Evolutionary conservation across 2,113 vertebrate species (phyloP).

Genomic region (Columba janthina): DNA sequence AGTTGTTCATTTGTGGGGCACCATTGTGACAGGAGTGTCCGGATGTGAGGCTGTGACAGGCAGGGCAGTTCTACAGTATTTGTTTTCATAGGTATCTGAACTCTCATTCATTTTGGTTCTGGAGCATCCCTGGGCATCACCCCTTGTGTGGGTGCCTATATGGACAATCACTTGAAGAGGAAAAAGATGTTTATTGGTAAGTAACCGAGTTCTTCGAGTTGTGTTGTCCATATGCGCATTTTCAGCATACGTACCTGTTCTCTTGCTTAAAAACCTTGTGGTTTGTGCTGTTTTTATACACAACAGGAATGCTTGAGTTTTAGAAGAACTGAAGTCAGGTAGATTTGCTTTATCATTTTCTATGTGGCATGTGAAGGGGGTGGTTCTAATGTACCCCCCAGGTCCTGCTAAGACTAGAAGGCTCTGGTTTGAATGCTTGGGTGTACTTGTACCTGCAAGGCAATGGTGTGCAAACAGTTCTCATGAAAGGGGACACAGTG

Average conservation of each 20-base stretch:
- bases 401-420: background rate
- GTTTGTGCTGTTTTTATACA: background rate
- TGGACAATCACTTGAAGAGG: background rate
- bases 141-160: background rate
- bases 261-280: background rate
- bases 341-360: background rate
- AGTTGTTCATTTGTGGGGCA: background rate
- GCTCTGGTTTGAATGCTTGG: background rate
- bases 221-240: background rate
- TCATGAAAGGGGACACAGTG: background rate
- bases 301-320: background rate
- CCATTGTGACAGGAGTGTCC: background rate
- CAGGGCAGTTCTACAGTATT: background rate
- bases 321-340: background rate
- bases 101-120: background rate
- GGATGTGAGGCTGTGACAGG: background rate
- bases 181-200: background rate
- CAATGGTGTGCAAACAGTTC: too few species aligned
- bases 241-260: background rate
- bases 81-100: background rate
- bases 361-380: background rate
- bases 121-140: background rate
- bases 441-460: background rate
- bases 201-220: background rate
- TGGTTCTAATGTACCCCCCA: background rate